Base-by-base conservation (phyloP, 1,140 invertebrate species). In the Leptinotarsa defecta region DNA sequence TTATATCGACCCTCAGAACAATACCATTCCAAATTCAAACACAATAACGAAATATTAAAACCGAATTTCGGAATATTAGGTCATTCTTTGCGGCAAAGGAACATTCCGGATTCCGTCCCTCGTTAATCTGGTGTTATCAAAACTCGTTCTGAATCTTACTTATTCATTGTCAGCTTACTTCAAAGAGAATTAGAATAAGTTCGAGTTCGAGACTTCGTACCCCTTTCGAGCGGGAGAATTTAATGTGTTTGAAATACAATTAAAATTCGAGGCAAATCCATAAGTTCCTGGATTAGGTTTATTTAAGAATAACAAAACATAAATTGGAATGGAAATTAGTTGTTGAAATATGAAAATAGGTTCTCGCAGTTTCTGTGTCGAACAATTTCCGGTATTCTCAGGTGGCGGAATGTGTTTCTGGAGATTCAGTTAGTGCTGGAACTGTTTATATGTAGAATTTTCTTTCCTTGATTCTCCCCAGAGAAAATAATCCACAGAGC, bases 141-240 rank as follows among this genome's bases (percentile, higher is more conserved):
- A 79, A 81, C 77, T 76, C 68, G 73, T 79, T 80, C 75, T 75
- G 75, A 81, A 76, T 80, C 79, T 79, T 81, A 81, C 77, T 77
- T 77, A 80, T 81, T 81, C 78, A 80, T 79, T 81, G 80, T 80
- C 80, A 81, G 80, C 77, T 79, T 79, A 80, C 80, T 77, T 81
- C 80, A 79, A 76, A 79, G 73, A 49, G 78, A 76, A 74, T 81
- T 81, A 77, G 77, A 81, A 80, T 78, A 79, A 81, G 78, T 81
- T 79, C 74, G 61, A 76, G 74, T 75, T 77, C 61, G 64, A 73
- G 76, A 77, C 73, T 77, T 77, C 49, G 74, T 61, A 75, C 76
- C 76, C 78, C 71, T 77, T 79, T 64, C 68, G 67, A 34, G 63
- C 76, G 71, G 64, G 73, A 64, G 65, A 69, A 68, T 77, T 77